Evolutionary conservation across 30 jellyfish, hydroid and myxozoan species (phyloP), one percentile per base, ranked within the genome.

Genomic region (Aurelia sp.): DNA sequence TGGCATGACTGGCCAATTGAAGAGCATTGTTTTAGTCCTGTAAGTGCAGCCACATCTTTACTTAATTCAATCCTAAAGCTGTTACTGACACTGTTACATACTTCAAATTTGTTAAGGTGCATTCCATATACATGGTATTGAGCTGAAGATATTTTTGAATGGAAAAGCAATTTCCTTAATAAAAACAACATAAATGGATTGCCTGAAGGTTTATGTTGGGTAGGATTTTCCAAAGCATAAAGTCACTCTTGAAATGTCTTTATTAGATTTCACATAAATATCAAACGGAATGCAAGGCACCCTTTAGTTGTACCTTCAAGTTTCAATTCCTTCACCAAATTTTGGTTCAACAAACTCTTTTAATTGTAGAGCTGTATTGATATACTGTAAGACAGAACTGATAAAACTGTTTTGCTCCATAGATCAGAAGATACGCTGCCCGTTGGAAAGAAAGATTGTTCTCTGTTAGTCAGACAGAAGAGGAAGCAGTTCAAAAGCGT

Each of bases 1-100:
- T 69, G 81, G 75, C 85, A 82, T 67, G 79, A 69, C 20, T 82
- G 55, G 60, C 91, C 79, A 1, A 84, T 69, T 23, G 80, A 82
- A 51, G 91, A 82, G 22, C 91, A 82, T 37, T 69, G 85, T 53
- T 82, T 82, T 23, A 82, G 91, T 20, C 68, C 78, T 51, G 91
- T 82, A 70, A 19, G 91, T 68, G 4, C 27, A 53, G 48, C 8
- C 13, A 11, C 11, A n/a, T 20, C 40, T 44, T 73, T 48, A 13
- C 35, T 55, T 17, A 18, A 35, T 73, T 30, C 37, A 44, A 33
- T 13, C 13, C n/a, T n/a, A 3, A 44, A 5, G 27, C 10, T 37
- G 50, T 0, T 37, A 37, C 10, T 11, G 48, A 27, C 22, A 0
- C n/a, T 66, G 11, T 11, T 66, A 1, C 19, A 66, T 6, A 19